Evolutionary conservation across 2,797 vertebrate species (phyloP).

Genomic region (Periparus ater): DNA sequence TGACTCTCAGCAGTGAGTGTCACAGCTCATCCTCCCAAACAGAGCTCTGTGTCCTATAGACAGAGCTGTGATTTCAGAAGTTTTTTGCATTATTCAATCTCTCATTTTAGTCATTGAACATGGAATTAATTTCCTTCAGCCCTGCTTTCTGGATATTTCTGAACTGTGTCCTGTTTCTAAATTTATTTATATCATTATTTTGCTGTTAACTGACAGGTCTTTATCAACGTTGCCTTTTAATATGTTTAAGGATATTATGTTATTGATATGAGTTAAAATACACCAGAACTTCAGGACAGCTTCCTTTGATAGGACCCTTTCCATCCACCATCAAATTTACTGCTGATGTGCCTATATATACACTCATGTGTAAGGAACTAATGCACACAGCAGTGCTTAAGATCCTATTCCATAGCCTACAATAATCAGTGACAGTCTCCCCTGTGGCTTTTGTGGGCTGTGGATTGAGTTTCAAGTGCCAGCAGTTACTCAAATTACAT

Average conservation of each 20-base stretch:
- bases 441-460: background rate
- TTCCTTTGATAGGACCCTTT: background rate
- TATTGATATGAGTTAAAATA: background rate
- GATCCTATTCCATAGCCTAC: background rate
- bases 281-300: background rate
- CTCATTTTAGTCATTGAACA: background rate
- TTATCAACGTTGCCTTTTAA: background rate
- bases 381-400: background rate
- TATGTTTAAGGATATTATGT: background rate
- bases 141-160: background rate
- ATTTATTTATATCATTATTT: background rate
- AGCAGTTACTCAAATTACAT: slow-evolving; percentile 32
- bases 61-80: background rate
- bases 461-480: slow-evolving; percentile 11
- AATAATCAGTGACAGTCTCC: background rate
- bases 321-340: background rate
- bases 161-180: background rate
- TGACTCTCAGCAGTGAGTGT: background rate
- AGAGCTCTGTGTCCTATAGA: background rate
- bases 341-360: background rate
- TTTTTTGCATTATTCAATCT: background rate
- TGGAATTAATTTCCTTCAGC: background rate
- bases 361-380: background rate
- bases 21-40: background rate
- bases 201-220: background rate